Conservation (phyloP, 2,888 invertebrate genomes). For the Calameuta pallipes region DNA sequence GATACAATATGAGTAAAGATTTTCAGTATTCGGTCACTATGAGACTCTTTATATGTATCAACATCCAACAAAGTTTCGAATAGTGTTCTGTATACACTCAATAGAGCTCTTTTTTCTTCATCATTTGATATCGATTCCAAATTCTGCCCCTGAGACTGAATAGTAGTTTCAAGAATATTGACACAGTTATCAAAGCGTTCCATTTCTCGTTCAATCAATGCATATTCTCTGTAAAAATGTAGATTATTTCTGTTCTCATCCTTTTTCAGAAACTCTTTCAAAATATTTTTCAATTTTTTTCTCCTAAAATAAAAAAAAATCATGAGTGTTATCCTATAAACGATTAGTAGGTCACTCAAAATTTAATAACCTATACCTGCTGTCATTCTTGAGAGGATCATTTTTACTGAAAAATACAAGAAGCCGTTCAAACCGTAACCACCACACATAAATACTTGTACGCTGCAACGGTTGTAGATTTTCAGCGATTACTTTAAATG, state of each 20-base stretch:
- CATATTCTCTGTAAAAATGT: constrained; percentile 74
- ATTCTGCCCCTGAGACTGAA: constrained; percentile 54
- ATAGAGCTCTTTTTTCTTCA: constrained; percentile 59
- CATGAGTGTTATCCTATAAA: not conserved
- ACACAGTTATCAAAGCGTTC: constrained; percentile 66
- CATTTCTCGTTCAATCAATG: constrained; percentile 71
- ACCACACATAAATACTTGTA: constrained; percentile 72
- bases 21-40: constrained; percentile 38
- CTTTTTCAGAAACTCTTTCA: constrained; percentile 71
- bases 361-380: constrained; percentile 32
- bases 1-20: constrained; percentile 41
- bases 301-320: constrained; percentile 42
- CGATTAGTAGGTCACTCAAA: constrained; percentile 10
- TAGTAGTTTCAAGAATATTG: constrained; percentile 69
- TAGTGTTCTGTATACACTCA: constrained; percentile 65
- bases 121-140: constrained; percentile 41
- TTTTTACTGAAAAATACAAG: constrained; percentile 68
- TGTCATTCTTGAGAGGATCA: constrained; percentile 61
- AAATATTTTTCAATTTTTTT: constrained; percentile 68
- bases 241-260: constrained; percentile 70
- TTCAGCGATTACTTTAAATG: constrained; percentile 69
- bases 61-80: constrained; percentile 52
- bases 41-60: constrained; percentile 35
- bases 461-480: constrained; percentile 65
- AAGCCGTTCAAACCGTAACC: constrained; percentile 73